These are phyloP conservation scores for Brachionus rotundiformis DNA, from an alignment of 1,140 invertebrate genomes.

Conservation along the genomic window DNA sequence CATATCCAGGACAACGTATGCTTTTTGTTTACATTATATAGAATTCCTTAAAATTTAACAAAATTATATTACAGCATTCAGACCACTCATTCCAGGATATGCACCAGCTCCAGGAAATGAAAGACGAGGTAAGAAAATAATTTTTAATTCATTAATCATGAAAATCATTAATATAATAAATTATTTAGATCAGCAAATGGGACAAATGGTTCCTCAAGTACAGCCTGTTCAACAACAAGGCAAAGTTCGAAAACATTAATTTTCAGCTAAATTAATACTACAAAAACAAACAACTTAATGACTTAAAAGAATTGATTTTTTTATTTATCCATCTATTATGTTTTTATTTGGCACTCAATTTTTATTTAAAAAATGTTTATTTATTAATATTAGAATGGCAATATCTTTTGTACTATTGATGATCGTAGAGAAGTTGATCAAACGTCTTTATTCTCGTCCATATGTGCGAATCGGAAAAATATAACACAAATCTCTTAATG, in stretches of 20 bases:
- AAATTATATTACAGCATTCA: conserved; percentile 21
- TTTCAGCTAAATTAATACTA: neutral
- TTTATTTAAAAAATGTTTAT: conserved; percentile 9
- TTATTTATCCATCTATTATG: neutral
- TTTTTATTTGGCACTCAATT: neutral
- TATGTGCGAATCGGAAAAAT: neutral
- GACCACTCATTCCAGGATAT: conserved; percentile 48
- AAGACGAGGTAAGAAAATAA: conserved; percentile 21
- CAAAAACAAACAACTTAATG: neutral
- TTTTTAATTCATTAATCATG: neutral
- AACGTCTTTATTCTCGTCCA: conserved; percentile 28
- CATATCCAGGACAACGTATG: conserved; percentile 35
- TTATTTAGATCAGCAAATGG: conserved; percentile 42
- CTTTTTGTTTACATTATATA: neutral
- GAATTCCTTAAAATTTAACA: neutral
- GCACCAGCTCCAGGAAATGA: conserved; percentile 46
- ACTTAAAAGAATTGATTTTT: conserved; percentile 32
- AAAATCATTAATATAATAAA: neutral
- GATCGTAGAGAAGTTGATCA: neutral
- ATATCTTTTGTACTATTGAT: conserved; percentile 24
- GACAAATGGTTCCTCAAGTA: conserved; percentile 16
- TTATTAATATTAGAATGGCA: conserved; percentile 22
- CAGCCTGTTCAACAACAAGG: conserved; percentile 3
- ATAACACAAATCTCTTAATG: neutral
- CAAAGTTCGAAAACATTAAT: conserved; percentile 36